A percentile compares a stretch with the other conserved stretches of the same genome.
These are phyloP conservation scores for Cheilosia soror DNA, from an alignment of 2,888 invertebrate species.

Conservation along the genomic window DNA sequence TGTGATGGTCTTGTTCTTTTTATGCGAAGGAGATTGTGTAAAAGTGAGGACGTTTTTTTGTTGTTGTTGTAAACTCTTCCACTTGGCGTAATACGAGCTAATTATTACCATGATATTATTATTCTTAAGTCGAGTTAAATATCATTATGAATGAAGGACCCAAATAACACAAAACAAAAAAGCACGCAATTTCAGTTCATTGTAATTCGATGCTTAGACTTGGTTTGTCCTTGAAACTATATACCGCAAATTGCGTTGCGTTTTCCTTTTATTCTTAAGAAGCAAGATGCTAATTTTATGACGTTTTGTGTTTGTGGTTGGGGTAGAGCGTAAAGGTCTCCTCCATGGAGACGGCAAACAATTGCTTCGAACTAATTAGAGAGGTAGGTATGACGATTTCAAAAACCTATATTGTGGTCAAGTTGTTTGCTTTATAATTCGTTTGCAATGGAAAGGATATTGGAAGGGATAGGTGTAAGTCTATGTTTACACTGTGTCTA, in stretches of 20 bases:
- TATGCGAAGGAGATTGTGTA: background rate
- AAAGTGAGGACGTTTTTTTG: background rate
- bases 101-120: constrained; percentile 57
- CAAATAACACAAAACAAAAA: background rate
- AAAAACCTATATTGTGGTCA: too few species aligned
- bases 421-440: too few species aligned
- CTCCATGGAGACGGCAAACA: too few species aligned
- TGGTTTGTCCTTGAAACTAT: constrained; percentile 35
- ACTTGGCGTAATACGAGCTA: constrained; percentile 57
- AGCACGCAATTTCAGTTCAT: background rate
- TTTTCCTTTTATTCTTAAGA: too few species aligned
- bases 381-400: too few species aligned
- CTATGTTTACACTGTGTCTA: too few species aligned
- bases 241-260: background rate
- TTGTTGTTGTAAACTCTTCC: background rate
- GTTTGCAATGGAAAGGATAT: too few species aligned
- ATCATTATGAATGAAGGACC: background rate
- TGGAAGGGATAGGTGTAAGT: too few species aligned
- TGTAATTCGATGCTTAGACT: constrained; percentile 23
- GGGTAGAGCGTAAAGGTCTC: too few species aligned
- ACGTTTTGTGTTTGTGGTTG: too few species aligned
- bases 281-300: background rate
- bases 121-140: constrained; percentile 5
- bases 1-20: constrained; percentile 1
- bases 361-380: too few species aligned